A percentile compares a stretch with the other conserved stretches of the same genome.
These are phyloP conservation scores for Sminthurides aquaticus DNA, from an alignment of 2,888 invertebrate genomes.

Conservation along the genomic window DNA sequence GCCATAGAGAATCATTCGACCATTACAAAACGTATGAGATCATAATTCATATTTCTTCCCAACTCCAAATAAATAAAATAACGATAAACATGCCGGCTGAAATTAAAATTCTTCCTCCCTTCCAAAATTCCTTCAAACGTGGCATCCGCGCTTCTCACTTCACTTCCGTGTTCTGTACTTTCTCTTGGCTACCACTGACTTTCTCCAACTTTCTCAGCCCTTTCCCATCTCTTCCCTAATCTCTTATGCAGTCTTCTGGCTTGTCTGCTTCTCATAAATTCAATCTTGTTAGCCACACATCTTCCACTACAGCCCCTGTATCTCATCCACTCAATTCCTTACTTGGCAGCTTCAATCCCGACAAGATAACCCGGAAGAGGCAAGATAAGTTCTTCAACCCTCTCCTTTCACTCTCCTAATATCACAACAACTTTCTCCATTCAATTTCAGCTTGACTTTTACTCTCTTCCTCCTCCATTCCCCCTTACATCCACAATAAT, in stretches of 20 bases:
- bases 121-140: neutral
- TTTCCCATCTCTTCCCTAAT: too few relatives aligned
- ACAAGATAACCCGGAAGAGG: too few relatives aligned
- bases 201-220: neutral
- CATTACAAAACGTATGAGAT: neutral
- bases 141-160: neutral
- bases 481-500: too few relatives aligned
- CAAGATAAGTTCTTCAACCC: too few relatives aligned
- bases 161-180: neutral
- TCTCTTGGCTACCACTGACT: neutral
- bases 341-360: too few relatives aligned
- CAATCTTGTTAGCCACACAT: neutral
- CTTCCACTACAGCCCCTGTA: too few relatives aligned
- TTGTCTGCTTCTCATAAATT: neutral
- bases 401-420: too few relatives aligned
- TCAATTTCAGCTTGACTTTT: too few relatives aligned
- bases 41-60: neutral
- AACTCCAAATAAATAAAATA: constrained; percentile 6
- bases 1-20: neutral
- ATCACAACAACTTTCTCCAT: too few relatives aligned
- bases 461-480: too few relatives aligned
- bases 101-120: constrained; percentile 1
- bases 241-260: neutral
- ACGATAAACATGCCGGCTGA: constrained; percentile 4
- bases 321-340: too few relatives aligned